Conservation (phyloP, 2,888 invertebrate genomes). For the Euzophera pinguis region DNA sequence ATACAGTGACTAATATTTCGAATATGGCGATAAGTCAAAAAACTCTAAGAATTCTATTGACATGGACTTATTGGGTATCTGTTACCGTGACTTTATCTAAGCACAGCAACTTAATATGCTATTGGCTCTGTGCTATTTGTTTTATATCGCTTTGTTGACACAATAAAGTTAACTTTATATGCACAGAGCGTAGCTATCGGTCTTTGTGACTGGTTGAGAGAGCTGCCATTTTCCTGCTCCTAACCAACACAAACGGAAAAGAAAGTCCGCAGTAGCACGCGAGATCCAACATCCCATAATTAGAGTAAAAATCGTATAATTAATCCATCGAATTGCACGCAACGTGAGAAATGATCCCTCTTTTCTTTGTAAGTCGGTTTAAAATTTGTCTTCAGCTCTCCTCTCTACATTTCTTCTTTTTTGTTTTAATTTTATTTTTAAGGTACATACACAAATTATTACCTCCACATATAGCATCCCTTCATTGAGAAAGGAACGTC, state of each 20-base stretch:
- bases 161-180: slow-evolving; percentile 54
- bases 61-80: too few relatives aligned
- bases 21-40: too few relatives aligned
- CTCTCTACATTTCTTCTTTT: too few relatives aligned
- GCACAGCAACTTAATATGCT: neutral
- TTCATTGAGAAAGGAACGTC: too few relatives aligned
- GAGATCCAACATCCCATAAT: slow-evolving; percentile 9
- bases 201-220: slow-evolving; percentile 50
- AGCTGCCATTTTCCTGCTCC: slow-evolving; percentile 60
- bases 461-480: too few relatives aligned
- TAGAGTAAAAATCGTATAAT: neutral
- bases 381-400: too few relatives aligned
- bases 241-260: slow-evolving; percentile 39
- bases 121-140: neutral
- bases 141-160: slow-evolving; percentile 6
- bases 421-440: too few relatives aligned
- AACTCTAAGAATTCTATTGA: too few relatives aligned
- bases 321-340: neutral
- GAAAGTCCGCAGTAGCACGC: slow-evolving; percentile 36
- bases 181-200: slow-evolving; percentile 36
- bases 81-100: too few relatives aligned
- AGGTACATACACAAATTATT: too few relatives aligned
- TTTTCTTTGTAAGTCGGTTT: too few relatives aligned
- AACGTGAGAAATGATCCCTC: neutral
- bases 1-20: too few relatives aligned